Evolutionary conservation across 2,888 invertebrate species (phyloP).

Genomic region (Agonopterix subpropinquella): DNA sequence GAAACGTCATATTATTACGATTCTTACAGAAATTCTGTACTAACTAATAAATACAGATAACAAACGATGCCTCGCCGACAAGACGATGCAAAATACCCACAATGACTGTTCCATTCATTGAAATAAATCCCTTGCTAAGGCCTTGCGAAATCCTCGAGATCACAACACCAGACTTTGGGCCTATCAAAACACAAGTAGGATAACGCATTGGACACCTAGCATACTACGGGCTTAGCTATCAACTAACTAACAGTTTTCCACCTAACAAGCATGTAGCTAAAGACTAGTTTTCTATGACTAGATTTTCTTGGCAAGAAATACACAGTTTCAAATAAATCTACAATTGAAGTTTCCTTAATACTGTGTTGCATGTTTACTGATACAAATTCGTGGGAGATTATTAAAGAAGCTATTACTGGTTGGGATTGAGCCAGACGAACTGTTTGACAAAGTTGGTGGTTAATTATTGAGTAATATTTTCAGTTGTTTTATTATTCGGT

Average conservation of each 20-base stretch:
- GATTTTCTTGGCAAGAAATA: constrained; percentile 37
- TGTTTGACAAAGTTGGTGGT: no score
- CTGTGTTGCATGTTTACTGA: constrained; percentile 42
- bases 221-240: constrained; percentile 11
- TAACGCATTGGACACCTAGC: constrained; percentile 42
- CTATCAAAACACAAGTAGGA: constrained; percentile 59
- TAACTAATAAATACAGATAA: constrained; percentile 38
- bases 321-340: constrained; percentile 36
- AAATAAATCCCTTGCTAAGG: constrained; percentile 46
- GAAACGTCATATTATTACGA: no score
- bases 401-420: constrained; percentile 17
- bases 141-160: constrained; percentile 44
- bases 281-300: constrained; percentile 15
- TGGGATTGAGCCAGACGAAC: constrained; percentile 6
- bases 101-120: constrained; percentile 37
- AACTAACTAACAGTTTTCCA: no score
- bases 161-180: constrained; percentile 52
- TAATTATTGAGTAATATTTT: no score
- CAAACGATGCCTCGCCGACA: constrained; percentile 17
- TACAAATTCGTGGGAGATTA: constrained; percentile 43
- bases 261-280: no score
- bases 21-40: no score
- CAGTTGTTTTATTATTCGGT: no score
- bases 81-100: constrained; percentile 28
- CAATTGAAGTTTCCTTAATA: constrained; percentile 35